A percentile compares a stretch with the other conserved stretches of the same genome.
Conservation (phyloP, 2,113 vertebrate genomes). For the Bujurquina vittata region DNA sequence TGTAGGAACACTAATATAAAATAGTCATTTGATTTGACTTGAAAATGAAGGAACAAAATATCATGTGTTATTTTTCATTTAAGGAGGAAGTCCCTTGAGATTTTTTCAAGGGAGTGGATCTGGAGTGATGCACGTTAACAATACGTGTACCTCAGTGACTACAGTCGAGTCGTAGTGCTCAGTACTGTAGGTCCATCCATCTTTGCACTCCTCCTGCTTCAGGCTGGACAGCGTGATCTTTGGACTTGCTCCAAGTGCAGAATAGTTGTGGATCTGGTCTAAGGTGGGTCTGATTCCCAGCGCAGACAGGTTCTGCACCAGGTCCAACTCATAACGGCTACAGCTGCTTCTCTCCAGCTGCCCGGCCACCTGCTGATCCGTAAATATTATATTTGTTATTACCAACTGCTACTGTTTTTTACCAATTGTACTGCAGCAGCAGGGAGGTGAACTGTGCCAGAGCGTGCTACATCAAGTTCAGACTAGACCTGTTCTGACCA, state of each 20-base stretch:
- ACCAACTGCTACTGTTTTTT: not conserved
- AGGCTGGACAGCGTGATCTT: slow-evolving; percentile 23
- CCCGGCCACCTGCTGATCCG: not conserved
- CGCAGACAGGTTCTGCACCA: slow-evolving; percentile 52
- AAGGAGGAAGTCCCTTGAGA: not conserved
- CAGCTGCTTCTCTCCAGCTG: slow-evolving; percentile 50
- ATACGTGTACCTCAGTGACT: slow-evolving; percentile 58
- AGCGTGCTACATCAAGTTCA: not conserved
- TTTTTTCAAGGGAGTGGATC: not conserved
- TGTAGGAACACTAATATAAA: not conserved
- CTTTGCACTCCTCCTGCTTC: slow-evolving; percentile 49
- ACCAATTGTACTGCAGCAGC: not conserved
- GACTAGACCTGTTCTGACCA: not conserved
- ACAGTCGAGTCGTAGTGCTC: slow-evolving; percentile 55
- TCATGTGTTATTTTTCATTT: not conserved
- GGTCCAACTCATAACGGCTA: slow-evolving; percentile 47
- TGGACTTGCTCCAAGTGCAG: not conserved
- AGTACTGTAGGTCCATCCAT: slow-evolving; percentile 62
- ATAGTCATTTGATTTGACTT: not conserved
- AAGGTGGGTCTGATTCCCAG: not conserved
- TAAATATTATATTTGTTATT: not conserved
- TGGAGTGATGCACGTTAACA: not conserved
- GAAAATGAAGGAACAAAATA: not conserved
- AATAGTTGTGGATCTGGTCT: slow-evolving; percentile 3
- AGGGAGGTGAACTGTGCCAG: not conserved